These are phyloP conservation scores for Falco naumanni DNA, from an alignment of 2,797 vertebrate genomes.

Conservation along the genomic window DNA sequence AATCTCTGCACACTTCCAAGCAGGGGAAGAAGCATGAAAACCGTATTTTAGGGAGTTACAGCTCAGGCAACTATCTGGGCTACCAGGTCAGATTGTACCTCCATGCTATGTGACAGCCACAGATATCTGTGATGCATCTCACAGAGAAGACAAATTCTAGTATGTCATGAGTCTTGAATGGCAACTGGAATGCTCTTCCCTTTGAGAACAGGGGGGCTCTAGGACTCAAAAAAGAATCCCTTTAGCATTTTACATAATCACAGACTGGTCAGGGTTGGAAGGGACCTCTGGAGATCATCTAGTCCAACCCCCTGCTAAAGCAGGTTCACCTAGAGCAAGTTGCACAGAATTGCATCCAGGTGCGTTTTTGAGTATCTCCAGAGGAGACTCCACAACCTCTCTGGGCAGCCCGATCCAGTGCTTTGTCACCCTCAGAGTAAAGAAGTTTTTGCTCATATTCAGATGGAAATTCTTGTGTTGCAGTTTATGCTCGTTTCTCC, in stretches of 20 bases:
- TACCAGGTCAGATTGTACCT: background rate
- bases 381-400: too few relatives aligned
- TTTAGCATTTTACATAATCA: background rate
- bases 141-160: background rate
- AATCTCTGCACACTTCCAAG: background rate
- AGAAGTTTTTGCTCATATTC: too few relatives aligned
- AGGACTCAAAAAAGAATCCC: background rate
- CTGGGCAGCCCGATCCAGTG: too few relatives aligned
- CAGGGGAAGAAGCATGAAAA: background rate
- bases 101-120: background rate
- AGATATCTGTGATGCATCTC: background rate
- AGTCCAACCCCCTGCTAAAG: too few relatives aligned
- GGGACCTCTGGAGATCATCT: too few relatives aligned
- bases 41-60: background rate
- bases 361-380: too few relatives aligned
- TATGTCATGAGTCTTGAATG: background rate
- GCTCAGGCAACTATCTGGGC: background rate
- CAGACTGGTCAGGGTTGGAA: too few relatives aligned
- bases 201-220: background rate
- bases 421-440: too few relatives aligned
- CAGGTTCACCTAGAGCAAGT: too few relatives aligned
- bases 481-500: too few relatives aligned
- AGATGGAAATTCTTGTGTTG: too few relatives aligned
- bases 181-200: background rate
- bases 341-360: too few relatives aligned